Evolutionary conservation across 2,888 invertebrate species (phyloP).

Genomic region (Lissocephala sabroskyi): DNA sequence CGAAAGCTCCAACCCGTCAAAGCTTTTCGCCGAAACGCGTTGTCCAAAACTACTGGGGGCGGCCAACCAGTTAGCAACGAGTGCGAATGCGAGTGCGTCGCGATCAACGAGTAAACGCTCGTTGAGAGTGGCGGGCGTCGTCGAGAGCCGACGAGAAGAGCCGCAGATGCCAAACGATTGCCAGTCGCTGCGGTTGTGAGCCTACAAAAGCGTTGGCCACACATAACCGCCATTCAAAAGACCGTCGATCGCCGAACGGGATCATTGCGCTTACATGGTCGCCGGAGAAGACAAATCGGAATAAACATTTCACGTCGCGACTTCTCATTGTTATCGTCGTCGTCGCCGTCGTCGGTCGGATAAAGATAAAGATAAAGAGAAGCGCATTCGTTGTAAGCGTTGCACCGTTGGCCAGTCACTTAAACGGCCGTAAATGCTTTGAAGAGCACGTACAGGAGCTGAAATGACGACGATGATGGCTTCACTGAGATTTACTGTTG

Average conservation of each 20-base stretch:
- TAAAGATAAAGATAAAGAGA: no score
- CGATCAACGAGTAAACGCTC: neutral
- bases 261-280: neutral
- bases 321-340: slow-evolving; percentile 5
- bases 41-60: slow-evolving; percentile 1
- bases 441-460: slow-evolving; percentile 6
- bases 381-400: no score
- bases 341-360: no score
- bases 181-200: slow-evolving; percentile 6
- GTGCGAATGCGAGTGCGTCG: slow-evolving; percentile 20
- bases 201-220: slow-evolving; percentile 43
- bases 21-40: neutral
- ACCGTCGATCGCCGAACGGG: slow-evolving; percentile 23
- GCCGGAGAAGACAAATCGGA: slow-evolving; percentile 1
- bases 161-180: neutral
- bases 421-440: neutral
- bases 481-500: neutral
- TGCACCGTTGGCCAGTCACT: no score
- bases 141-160: slow-evolving; percentile 3
- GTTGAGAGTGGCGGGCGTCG: neutral
- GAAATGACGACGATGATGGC: no score
- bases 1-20: no score
- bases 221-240: slow-evolving; percentile 39
- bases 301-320: no score
- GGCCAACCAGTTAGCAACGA: slow-evolving; percentile 1